These are phyloP conservation scores for Drosophila teissieri DNA, from an alignment of 1,140 invertebrate genomes.

Conservation along the genomic window DNA sequence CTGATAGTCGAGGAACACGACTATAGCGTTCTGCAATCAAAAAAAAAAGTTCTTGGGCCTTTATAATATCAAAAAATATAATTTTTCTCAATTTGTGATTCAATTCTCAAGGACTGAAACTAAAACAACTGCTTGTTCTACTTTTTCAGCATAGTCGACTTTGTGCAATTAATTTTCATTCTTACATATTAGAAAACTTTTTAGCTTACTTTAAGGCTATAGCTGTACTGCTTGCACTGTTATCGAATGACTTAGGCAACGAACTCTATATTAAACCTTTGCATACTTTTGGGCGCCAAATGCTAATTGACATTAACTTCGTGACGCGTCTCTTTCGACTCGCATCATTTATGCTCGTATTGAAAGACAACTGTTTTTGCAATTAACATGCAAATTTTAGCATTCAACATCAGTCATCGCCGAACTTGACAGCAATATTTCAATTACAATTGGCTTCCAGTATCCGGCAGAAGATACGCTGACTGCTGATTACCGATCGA, in stretches of 20 bases:
- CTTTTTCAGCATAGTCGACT: not conserved
- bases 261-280: slow-evolving; percentile 24
- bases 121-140: too few relatives aligned
- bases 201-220: slow-evolving; percentile 21
- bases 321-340: not conserved
- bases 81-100: too few relatives aligned
- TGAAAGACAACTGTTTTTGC: slow-evolving; percentile 37
- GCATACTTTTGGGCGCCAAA: slow-evolving; percentile 36
- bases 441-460: slow-evolving; percentile 48
- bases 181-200: not conserved
- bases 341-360: slow-evolving; percentile 37
- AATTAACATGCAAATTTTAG: slow-evolving; percentile 69
- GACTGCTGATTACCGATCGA: slow-evolving; percentile 46
- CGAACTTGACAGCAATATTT: slow-evolving; percentile 65
- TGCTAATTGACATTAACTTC: not conserved
- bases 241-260: slow-evolving; percentile 61
- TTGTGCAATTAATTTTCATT: not conserved
- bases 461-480: slow-evolving; percentile 60
- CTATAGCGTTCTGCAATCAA: too few relatives aligned
- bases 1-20: too few relatives aligned
- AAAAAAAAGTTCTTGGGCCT: too few relatives aligned
- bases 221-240: not conserved
- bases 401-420: slow-evolving; percentile 44
- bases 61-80: too few relatives aligned
- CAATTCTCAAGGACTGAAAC: too few relatives aligned